Evolutionary conservation across 2,888 invertebrate species (phyloP).

Genomic region (Ectemnius cavifrons): DNA sequence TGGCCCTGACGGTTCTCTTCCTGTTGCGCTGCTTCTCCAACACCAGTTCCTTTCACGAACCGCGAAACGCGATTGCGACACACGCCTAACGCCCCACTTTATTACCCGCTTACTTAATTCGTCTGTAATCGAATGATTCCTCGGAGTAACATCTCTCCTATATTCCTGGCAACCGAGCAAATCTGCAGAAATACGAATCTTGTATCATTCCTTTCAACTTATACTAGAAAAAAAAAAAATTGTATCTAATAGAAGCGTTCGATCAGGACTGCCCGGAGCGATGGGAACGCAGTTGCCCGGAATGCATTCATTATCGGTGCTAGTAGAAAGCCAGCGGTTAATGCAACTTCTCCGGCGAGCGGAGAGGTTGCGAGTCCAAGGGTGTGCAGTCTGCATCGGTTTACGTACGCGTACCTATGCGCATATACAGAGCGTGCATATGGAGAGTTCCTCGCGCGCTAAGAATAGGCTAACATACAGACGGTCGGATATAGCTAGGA

Average conservation of each 20-base stretch:
- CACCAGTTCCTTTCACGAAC: conserved; percentile 55
- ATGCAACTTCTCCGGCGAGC: conserved; percentile 42
- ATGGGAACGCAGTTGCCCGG: too few species aligned
- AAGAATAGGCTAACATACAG: conserved; percentile 75
- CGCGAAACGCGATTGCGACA: conserved; percentile 54
- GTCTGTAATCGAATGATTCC: too few species aligned
- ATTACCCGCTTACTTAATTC: too few species aligned
- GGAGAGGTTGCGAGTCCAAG: conserved; percentile 18
- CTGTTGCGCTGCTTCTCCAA: conserved; percentile 51
- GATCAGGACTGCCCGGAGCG: too few species aligned
- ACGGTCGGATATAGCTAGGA: conserved; percentile 73
- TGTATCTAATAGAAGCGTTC: too few species aligned
- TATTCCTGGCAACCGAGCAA: too few species aligned
- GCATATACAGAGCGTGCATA: conserved; percentile 58
- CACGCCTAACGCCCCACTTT: conserved; percentile 32
- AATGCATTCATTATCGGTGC: conserved; percentile 55
- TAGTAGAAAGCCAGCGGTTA: conserved; percentile 33
- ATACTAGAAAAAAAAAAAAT: too few species aligned
- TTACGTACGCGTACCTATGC: conserved; percentile 29
- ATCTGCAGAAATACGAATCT: too few species aligned
- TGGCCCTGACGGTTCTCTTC: conserved; percentile 67
- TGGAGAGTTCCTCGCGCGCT: conserved; percentile 64
- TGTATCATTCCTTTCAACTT: too few species aligned
- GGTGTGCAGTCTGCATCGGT: conserved; percentile 2
- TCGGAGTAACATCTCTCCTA: too few species aligned